These are phyloP conservation scores for Monopterus albus DNA, from an alignment of 2,113 vertebrate genomes.

Conservation along the genomic window DNA sequence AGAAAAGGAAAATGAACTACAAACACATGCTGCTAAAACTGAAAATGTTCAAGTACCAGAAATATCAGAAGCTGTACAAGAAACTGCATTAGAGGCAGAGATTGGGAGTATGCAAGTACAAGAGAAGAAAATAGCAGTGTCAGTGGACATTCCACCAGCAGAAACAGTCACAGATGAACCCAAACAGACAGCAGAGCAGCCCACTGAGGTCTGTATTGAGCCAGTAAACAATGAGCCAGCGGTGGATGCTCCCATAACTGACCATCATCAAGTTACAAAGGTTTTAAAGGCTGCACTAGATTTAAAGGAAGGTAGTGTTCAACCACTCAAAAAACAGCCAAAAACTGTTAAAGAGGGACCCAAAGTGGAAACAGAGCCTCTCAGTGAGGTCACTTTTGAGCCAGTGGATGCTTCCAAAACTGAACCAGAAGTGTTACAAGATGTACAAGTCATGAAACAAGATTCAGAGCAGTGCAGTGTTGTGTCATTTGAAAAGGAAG, in stretches of 20 bases:
- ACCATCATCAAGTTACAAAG: neutral
- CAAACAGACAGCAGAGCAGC: neutral
- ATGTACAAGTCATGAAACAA: neutral
- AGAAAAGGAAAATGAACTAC: conserved; percentile 18
- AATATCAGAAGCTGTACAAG: neutral
- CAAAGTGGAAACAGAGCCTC: neutral
- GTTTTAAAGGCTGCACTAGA: neutral
- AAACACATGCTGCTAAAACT: conserved; percentile 1
- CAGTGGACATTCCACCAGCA: conserved; percentile 16
- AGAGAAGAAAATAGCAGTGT: conserved; percentile 17
- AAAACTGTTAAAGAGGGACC: no score
- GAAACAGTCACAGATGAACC: conserved; percentile 36
- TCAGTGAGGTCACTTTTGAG: neutral
- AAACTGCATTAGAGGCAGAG: conserved; percentile 20
- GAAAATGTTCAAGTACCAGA: conserved; percentile 10
- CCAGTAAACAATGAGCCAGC: conserved; percentile 40
- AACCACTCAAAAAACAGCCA: neutral
- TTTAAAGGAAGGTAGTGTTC: neutral
- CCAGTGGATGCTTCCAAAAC: neutral
- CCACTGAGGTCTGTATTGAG: conserved; percentile 24
- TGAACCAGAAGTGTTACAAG: neutral
- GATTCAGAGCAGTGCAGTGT: neutral
- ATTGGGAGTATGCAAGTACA: conserved; percentile 2
- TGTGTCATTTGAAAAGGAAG: conserved; percentile 6
- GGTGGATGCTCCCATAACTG: neutral